Evolutionary conservation across 2,888 invertebrate genomes (phyloP), one percentile per base, ranked within the genome.

Genomic region (Erpobdella octoculata): DNA sequence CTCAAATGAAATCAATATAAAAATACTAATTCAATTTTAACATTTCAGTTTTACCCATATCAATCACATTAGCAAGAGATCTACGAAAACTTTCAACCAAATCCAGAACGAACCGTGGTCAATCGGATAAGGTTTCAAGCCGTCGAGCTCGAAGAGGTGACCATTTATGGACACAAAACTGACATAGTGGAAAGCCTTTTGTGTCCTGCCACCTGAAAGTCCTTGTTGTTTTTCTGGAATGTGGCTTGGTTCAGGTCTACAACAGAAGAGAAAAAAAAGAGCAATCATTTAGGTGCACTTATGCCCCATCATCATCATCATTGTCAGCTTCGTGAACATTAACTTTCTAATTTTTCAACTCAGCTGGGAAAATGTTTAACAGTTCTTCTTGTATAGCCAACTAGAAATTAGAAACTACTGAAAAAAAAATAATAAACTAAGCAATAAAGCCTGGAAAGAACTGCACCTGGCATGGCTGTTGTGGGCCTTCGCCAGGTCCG

Each of bases 151-250:
- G 85, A 92, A 96, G 6, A 97, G 85, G 77, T 90, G 89, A 0
- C 93, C 94, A 84, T 91, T 91, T 74, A 97, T 94, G 0, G 96
- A 95, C 0, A 97, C 93, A 85, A 93, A 97, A 83, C 94, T 95
- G 28, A 96, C 95, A 86, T 95, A 97, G 83, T 97, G 96, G 82
- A 94, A 97, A 0, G 96, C 93, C 86, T 97, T 82, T 37, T 72
- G 69, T n/a, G 75, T 77, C 15, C 75, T 38, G 28, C 72, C 64
- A 18, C 74, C 72, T 2, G 89, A 87, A 4, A 91, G 88, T 35
- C 71, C 74, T 70, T 90, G 90, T 81, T 89, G 90, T 83, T 91
- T 92, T 78, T 93, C 92, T 77, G 91, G 89, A 72, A 91, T 87
- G 76, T 90, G 87, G 71, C 79, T 78, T 6, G 83, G 82, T 73